phyloP scores from a whole-genome alignment of 2,113 vertebrate species.

The Aramus guarauna region DNA sequence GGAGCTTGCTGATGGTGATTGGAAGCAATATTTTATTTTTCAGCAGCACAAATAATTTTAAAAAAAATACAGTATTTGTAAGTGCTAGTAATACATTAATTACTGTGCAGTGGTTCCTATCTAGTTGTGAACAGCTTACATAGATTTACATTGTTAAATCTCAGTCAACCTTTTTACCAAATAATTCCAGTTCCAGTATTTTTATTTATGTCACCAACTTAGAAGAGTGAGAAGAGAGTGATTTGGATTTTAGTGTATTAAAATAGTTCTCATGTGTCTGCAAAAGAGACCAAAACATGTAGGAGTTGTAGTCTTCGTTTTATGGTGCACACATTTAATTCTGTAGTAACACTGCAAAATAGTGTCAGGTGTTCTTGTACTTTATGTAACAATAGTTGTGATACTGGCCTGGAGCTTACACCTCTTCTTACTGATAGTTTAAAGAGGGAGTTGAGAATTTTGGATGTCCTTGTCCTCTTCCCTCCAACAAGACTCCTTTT shows the following conservation, averaged over 20 bases:
- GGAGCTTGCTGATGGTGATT: not conserved
- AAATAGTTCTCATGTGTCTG: not conserved
- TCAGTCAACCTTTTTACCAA: not conserved
- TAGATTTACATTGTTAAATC: not conserved
- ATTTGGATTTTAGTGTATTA: not conserved
- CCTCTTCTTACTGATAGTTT: not conserved
- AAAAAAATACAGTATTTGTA: not conserved
- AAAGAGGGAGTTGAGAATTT: not conserved
- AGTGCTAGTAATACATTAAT: not conserved
- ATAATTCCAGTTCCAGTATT: not conserved
- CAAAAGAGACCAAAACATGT: not conserved
- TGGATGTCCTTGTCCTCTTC: not conserved
- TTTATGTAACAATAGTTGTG: not conserved
- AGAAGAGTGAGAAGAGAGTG: no score
- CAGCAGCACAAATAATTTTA: not conserved
- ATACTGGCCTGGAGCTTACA: not conserved
- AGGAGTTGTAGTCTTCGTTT: not conserved
- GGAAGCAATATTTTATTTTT: not conserved
- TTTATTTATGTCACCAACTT: not conserved
- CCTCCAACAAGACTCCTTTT: rapidly evolving
- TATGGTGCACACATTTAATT: not conserved
- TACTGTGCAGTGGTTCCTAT: not conserved
- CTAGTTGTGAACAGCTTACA: not conserved
- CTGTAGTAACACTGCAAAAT: not conserved
- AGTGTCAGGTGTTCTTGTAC: not conserved